phyloP scores from a whole-genome alignment of 1,140 invertebrate genomes.

The Stenopsyche tienmushanensis region DNA sequence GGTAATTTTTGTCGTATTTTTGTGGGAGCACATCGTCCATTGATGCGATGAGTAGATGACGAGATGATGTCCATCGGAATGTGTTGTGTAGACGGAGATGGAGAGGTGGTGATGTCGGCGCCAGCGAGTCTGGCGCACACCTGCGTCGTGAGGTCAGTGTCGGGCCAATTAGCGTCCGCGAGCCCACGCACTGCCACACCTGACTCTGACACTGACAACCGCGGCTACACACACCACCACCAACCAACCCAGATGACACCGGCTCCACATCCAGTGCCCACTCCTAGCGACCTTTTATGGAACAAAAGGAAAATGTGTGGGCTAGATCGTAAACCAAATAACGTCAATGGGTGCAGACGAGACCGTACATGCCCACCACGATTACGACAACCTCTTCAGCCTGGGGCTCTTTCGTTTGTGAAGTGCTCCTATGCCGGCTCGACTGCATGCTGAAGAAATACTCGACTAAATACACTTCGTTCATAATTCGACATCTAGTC shows the following conservation, averaged over 20 bases:
- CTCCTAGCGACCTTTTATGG: no score
- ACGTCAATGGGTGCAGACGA: neutral
- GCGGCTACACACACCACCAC: neutral
- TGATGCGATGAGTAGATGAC: no score
- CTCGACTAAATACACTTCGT: no score
- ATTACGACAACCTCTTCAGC: no score
- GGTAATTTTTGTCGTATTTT: no score
- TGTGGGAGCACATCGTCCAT: no score
- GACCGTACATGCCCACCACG: neutral
- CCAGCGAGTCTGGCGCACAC: conserved; percentile 24
- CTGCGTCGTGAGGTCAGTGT: conserved; percentile 18
- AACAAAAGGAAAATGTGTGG: neutral
- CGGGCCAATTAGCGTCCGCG: conserved; percentile 11
- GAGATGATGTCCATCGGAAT: no score
- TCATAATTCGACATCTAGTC: no score
- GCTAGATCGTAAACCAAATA: neutral
- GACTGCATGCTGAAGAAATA: no score
- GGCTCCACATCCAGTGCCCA: neutral
- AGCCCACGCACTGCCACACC: conserved; percentile 11
- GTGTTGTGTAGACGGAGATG: neutral
- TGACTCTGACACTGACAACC: neutral
- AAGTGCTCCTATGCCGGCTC: no score
- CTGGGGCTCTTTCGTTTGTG: no score
- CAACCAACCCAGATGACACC: neutral
- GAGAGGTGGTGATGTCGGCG: conserved; percentile 5